Base-by-base conservation (phyloP, 2,797 vertebrate species). In the Eremophila alpestris region DNA sequence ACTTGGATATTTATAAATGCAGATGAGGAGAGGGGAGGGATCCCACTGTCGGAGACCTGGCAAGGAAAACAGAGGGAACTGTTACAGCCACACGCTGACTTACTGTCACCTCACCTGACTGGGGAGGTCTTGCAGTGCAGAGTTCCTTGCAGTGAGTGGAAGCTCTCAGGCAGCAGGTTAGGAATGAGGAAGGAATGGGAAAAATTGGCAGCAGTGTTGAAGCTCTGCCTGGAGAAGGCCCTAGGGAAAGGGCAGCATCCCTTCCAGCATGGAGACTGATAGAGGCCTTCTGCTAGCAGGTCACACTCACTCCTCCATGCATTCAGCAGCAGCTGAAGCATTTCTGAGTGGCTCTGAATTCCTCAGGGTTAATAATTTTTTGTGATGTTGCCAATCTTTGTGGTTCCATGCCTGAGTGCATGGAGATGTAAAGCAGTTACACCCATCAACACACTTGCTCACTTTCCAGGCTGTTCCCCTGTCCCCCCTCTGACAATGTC, bases 41-140 rank as follows among this genome's bases (percentile, higher is more conserved):
- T 95, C 4, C 99, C 99, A 0, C 98, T 99, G 97, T 99, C 99
- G 0, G 98, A 98, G 48, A 98, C 99, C 99, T 99, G 97, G 30
- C 41, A 68, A 89, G 45, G 38, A 56, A 73, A 93, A 78, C 11
- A 59, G 54, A 64, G 74, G n/a, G 73, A 67, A 60, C 26, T 3
- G 2, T 95, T 82, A 87, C 1, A 58, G 69, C n/a, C 55, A 46
- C 41, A 2, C 1, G 5, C 34, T 85, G 63, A 43, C 29, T 12
- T 29, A 30, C 19, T 24, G 41, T n/a, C 34, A 36, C 49, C 58
- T 88, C 71, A 52, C 60, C 38, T 59, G 56, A 26, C 45, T 30
- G 54, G 32, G 9, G 30, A 89, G 19, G 5, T n/a, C 58, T 58
- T 36, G 62, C 0, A 3, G 58, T 88, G 68, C 26, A 88, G 6